Base-by-base conservation (phyloP, 2,797 vertebrate species). In the Hylomyscus alleni region DNA sequence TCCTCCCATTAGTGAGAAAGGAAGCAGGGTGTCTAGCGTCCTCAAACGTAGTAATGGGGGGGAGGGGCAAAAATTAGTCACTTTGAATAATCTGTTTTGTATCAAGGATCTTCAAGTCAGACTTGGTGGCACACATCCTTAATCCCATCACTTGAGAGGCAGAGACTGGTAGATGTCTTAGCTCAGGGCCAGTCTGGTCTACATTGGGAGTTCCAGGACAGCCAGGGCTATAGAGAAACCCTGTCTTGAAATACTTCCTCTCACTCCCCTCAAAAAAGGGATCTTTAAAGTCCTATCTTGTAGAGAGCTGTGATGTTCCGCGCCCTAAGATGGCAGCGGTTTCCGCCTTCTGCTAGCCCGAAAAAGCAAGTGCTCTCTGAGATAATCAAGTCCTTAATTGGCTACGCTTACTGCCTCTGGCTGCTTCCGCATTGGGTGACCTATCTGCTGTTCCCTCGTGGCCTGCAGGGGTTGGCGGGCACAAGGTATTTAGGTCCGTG, bases 1-100 rank as follows among this genome's bases (percentile, higher is more conserved):
- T 47, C 77, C 69, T 90, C 87, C 84, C 89, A 31, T 47, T 40
- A 82, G 67, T 81, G 91, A 60, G 29, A 73, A 81, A 91, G 29
- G 3, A 58, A 56, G 17, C 0, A 0, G 15, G 26, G 14, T 6
- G 29, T 65, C 88, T 47, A n/a, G 90, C 0, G 29, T 34, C 37
- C n/a, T 83, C 78, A 81, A 91, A 96, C 58, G 4, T 34, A 67
- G 4, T 82, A 87, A 65, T 6, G 17, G 62, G 44, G 44, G 6
- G 0, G 78, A 75, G 91, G 29, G 44, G 24, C 31, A 76, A 50
- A 88, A 93, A 95, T 54, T 75, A 82, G 69, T 62, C 31, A 78
- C 29, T 92, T 85, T 72, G 34, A 69, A 80, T 34, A 54, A 78
- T 50, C 17, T 65, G 29, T 24, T 89, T 93, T 83, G n/a, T 62